Evolutionary conservation across 1,140 invertebrate species (phyloP).

Genomic region (Scaptodrosophila lebanonensis): DNA sequence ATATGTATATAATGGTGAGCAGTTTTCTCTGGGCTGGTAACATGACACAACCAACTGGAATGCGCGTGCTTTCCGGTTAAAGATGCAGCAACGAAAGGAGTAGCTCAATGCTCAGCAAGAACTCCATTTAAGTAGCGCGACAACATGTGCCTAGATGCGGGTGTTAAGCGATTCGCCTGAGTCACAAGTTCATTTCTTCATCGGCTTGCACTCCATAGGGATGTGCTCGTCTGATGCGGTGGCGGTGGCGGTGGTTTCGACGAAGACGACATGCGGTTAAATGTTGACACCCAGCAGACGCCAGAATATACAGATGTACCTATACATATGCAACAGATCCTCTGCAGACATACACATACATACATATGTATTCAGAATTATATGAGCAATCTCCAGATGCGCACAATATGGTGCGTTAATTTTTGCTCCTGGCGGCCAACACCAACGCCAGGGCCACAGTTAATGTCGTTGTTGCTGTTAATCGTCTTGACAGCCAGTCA

Average conservation of each 20-base stretch:
- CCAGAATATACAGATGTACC: constrained; percentile 24
- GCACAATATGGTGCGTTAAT: constrained; percentile 66
- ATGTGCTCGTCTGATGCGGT: too few relatives aligned
- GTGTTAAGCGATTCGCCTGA: constrained; percentile 30
- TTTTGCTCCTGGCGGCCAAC: constrained; percentile 49
- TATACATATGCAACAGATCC: not conserved
- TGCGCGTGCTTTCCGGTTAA: constrained; percentile 26
- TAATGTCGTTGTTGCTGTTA: constrained; percentile 39
- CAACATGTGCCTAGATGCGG: constrained; percentile 35
- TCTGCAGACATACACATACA: not conserved
- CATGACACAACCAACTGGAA: constrained; percentile 20
- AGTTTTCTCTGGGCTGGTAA: not conserved
- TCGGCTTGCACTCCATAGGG: not conserved
- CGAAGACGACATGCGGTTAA: constrained; percentile 41
- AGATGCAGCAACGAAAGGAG: constrained; percentile 12
- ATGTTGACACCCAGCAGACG: constrained; percentile 66
- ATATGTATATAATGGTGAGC: not conserved
- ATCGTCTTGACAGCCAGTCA: constrained; percentile 60
- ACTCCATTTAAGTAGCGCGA: too few relatives aligned
- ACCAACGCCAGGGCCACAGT: constrained; percentile 48
- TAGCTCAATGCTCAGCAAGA: constrained; percentile 21
- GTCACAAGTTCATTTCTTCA: constrained; percentile 29
- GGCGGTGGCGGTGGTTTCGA: constrained; percentile 12
- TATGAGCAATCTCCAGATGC: constrained; percentile 49
- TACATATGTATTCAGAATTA: constrained; percentile 25